These are phyloP conservation scores for Delia radicum DNA, from an alignment of 1,140 invertebrate species.

Conservation along the genomic window DNA sequence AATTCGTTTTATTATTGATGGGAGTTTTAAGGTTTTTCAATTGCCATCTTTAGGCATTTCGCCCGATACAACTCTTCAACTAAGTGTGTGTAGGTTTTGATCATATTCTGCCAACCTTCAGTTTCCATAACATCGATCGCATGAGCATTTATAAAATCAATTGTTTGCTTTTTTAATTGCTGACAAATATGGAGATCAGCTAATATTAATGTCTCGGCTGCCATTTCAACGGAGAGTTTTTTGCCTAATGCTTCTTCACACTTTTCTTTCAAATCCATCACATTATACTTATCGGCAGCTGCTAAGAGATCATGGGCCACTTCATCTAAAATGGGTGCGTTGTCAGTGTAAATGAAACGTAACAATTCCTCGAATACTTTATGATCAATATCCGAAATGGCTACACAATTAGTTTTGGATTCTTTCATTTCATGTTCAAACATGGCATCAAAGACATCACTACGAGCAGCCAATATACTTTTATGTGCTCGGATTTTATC, in stretches of 20 bases:
- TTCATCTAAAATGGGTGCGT: constrained; percentile 91
- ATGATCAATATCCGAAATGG: constrained; percentile 95
- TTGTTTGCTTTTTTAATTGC: constrained; percentile 97
- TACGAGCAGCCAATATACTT: constrained; percentile 93
- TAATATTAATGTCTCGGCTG: constrained; percentile 94
- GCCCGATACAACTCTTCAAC: constrained; percentile 87
- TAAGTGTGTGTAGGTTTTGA: constrained; percentile 92
- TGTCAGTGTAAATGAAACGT: constrained; percentile 97
- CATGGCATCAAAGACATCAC: constrained; percentile 97
- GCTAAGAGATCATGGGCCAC: constrained; percentile 97
- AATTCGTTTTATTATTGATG: no score
- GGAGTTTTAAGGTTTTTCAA: no score
- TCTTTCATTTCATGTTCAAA: constrained; percentile 99
- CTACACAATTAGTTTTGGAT: constrained; percentile 92
- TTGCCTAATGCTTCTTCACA: constrained; percentile 97
- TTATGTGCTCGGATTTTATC: constrained; percentile 96
- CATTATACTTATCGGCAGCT: constrained; percentile 96
- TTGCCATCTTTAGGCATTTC: no score
- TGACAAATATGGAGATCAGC: constrained; percentile 98
- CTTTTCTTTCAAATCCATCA: constrained; percentile 98
- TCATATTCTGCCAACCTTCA: constrained; percentile 95
- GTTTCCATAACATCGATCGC: constrained; percentile 99
- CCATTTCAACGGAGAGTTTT: constrained; percentile 93
- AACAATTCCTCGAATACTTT: constrained; percentile 96
- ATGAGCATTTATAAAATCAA: constrained; percentile 99